A percentile compares a stretch with the other conserved stretches of the same genome.
Conservation (phyloP, 2,113 vertebrate species). For the Helogale parvula region DNA sequence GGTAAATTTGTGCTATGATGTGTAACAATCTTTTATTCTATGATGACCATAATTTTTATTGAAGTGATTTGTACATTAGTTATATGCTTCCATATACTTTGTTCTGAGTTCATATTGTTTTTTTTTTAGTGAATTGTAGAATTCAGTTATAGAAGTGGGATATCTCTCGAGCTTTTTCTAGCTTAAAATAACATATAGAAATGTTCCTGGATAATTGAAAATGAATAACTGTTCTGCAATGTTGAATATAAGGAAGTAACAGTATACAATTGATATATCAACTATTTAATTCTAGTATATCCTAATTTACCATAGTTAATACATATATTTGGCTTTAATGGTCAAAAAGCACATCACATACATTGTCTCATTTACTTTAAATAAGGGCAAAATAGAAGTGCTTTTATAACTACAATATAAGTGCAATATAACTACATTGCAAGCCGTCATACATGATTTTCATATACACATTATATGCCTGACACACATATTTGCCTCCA, state of each 20-base stretch:
- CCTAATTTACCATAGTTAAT: not conserved
- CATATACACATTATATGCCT: not conserved
- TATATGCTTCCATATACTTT: not conserved
- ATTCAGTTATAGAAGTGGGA: not conserved
- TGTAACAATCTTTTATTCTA: not conserved
- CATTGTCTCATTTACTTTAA: conserved; percentile 26
- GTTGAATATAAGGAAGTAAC: conserved; percentile 1
- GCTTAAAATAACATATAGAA: not conserved
- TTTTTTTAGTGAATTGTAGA: not conserved
- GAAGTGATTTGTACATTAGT: not conserved
- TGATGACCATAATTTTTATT: conserved; percentile 12
- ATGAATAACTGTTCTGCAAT: not conserved
- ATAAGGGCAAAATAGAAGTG: not conserved
- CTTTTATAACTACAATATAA: not conserved
- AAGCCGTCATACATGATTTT: not conserved
- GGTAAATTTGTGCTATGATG: not conserved
- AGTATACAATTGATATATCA: not conserved
- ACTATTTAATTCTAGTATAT: conserved; percentile 42
- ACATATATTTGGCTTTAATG: conserved; percentile 16
- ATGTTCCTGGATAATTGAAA: conserved; percentile 1
- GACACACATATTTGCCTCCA: not conserved
- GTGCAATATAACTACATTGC: not conserved
- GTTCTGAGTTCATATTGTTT: not conserved
- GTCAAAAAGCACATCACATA: not conserved
- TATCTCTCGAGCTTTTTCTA: not conserved